Base-by-base conservation (phyloP, 2,888 invertebrate genomes). In the Oeneis ivallda region DNA sequence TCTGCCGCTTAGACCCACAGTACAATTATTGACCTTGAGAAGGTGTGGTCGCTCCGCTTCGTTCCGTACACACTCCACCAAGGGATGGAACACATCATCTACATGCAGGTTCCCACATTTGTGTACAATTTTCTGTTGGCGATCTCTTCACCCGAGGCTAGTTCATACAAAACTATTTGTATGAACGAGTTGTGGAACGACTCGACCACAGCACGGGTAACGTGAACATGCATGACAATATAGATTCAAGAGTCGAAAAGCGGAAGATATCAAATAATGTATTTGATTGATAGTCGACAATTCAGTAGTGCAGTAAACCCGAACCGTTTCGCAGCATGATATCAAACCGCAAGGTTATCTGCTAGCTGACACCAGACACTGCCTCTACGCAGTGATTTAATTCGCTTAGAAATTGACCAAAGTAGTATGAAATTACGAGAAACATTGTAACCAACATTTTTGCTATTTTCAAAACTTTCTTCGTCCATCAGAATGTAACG, bases 271-370 rank as follows among this genome's bases (percentile, higher is more conserved):
- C 15, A 11, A 10, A 39, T 41, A 47, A 15, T 50, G 10, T 49
- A 11, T 17, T 34, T 15, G 0, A 58, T 13, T 47, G 15, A 34
- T 50, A 13, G 17, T 47, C 37, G 45, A 65, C 56, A 61, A 61
- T 63, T 64, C 39, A 68, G 43, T 45, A 69, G 43, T 47, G 41
- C 65, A 65, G 67, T 72, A 65, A 71, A 59, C 64, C 49, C 64
- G 39, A 66, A 65, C 69, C 54, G 66, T 58, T 65, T 72, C 69
- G 72, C 70, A 67, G 66, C 68, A 66, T 59, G 70, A 72, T 72
- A 71, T 71, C 70, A 65, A 72, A 74, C 74, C 77, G 72, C 79
- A 77, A 79, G 79, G 79, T 79, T 77, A 78, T 76, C 77, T 66
- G 73, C 66, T 70, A 74, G 70, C 71, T 76, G 79, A 79, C 75